Base-by-base conservation (phyloP, 2,797 vertebrate species). In the Pseudocheirus occidentalis region DNA sequence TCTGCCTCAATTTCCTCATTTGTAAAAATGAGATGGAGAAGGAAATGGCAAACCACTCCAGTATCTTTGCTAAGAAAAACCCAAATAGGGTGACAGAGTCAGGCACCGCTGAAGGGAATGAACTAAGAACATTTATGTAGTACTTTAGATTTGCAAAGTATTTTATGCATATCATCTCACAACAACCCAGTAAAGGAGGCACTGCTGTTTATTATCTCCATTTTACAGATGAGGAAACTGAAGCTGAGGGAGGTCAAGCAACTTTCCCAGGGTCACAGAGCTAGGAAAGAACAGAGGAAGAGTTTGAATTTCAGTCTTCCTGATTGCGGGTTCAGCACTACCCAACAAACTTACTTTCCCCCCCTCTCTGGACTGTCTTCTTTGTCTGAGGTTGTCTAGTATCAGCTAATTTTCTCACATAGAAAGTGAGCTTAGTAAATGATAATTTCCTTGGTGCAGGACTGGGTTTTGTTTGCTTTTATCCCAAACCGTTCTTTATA, bases 311-410 rank as follows among this genome's bases (percentile, higher is more conserved):
- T 81, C 40, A 9, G 18, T 24, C 7, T 46, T 46, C 40, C 21
- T 81, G n/a, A 81, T 81, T 81, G 0, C 9, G 24, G 40, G 21
- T 24, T n/a, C 18, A 24, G 16, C 7, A 66, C 34, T n/a, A 1
- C 73, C 40, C 40, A 27, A 21, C 40, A 24, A 81, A 46, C n/a
- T 81, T 73, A 81, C 21, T 24, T 73, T 18, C 1, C 27, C 16
- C 66, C 56, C 66, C 29, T 50, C 46, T 59, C 73, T 93, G 73
- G 87, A 73, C 55, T 97, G 94, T 93, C 93, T 95, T 94, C 90
- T 96, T 55, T 73, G 16, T n/a, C 66, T 73, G 16, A 21, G 18
- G 6, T 73, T 40, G 16, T 28, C 89, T 90, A 18, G 3, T 90
- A 4, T 53, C 50, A 31, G 14, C 27, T 28, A 53, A 53, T 90